Conservation (phyloP, 2,113 vertebrate species). For the Dolichotis patagonum region DNA sequence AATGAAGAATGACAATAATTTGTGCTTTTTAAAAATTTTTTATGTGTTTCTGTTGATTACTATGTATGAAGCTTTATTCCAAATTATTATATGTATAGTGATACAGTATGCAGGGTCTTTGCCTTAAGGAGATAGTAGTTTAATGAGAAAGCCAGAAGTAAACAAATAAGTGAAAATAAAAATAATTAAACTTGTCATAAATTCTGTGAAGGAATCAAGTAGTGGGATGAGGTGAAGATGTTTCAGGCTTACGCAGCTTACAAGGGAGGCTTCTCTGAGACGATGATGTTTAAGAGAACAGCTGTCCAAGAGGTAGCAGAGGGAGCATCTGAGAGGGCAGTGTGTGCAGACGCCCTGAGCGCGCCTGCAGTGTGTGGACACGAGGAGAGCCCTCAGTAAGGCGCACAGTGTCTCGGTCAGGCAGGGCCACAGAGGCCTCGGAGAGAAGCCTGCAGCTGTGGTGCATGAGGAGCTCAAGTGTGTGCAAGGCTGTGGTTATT, state of each 20-base stretch:
- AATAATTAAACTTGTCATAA: constrained; percentile 6
- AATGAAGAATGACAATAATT: background rate
- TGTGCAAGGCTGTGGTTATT: background rate
- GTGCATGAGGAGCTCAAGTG: background rate
- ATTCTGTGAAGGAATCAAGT: background rate
- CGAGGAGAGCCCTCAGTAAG: background rate
- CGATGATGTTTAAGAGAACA: background rate
- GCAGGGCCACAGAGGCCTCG: background rate
- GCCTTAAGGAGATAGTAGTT: background rate
- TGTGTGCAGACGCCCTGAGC: background rate
- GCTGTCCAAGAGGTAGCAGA: background rate
- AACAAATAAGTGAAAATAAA: background rate
- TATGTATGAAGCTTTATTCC: background rate
- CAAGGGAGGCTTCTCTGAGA: background rate
- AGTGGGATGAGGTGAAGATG: constrained; percentile 9
- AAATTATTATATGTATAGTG: background rate
- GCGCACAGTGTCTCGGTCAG: background rate
- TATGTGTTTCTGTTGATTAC: background rate
- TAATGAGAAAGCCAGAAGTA: background rate
- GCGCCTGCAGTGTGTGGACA: background rate
- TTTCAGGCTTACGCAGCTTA: background rate
- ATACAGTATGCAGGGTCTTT: background rate
- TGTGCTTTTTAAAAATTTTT: background rate
- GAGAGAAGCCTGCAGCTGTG: background rate
- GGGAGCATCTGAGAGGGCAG: background rate